Base-by-base conservation (phyloP, 35 echinoderm and acorn worm genomes). In the Apostichopus parvimensis region DNA sequence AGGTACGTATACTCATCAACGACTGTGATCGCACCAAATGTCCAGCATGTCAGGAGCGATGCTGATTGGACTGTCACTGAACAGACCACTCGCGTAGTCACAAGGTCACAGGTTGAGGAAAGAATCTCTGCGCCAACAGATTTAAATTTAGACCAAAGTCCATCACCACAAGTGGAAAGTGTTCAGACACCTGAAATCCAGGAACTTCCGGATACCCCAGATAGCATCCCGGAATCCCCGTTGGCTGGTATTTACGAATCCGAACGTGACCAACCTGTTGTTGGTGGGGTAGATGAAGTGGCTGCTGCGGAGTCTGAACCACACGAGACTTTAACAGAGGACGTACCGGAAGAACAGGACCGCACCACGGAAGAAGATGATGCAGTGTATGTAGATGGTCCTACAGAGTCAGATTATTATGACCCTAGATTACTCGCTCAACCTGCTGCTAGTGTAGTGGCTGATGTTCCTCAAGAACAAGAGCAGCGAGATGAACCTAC, bases 191-290 rank as follows among this genome's bases (percentile, higher is more conserved):
- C 96, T 80, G 96, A 98, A 92, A 98, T 98, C 11, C 92, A 93
- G 54, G 96, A 98, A 79, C 92, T 98, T 57, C 96, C 96, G 26
- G 96, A 98, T 80, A 98, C 96, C n/a, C 96, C 96, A 92, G 96
- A 98, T 18, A 91, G 89, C 59, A 79, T 91, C n/a, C 89, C 89
- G 0, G 89, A 77, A 25, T 91, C 89, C 79, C 89, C 89, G 5
- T 59, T 60, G 20, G 53, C 79, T 7, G 77, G 89, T 11, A 66
- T 66, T 28, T 60, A 25, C 1, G 22, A 79, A 5, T 13, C 17
- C 4, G 53, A 23, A n/a, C 72, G 73, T 1, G 70, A 91, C 4
- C 55, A 91, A 17, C 13, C 20, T 66, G 11, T 88, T 75, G 79
- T 62, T 0, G 77, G 78, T 3, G 91, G 25, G 10, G 9, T 12